Percentiles rank a stretch among this genome's conserved stretches.
phyloP scores from a whole-genome alignment of 2,113 vertebrate species.

The Elanoides forficatus region DNA sequence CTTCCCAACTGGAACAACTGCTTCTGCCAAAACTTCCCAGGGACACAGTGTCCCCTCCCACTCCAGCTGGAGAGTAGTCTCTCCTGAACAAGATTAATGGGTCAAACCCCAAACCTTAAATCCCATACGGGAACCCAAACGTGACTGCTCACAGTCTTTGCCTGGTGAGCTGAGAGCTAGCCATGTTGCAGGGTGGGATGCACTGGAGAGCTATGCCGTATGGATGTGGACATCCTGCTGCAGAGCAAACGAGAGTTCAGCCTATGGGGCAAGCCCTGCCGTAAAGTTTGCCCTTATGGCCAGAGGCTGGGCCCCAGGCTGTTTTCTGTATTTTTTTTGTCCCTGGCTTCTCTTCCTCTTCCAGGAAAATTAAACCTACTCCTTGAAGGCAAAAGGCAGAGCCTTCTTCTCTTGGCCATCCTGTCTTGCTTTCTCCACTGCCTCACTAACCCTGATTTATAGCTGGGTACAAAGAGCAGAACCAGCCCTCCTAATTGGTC shows the following conservation, averaged over 20 bases:
- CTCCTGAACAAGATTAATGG: not conserved
- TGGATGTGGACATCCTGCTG: not conserved
- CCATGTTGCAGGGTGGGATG: not conserved
- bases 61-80: not conserved
- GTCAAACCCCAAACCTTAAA: not conserved
- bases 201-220: fast-evolving
- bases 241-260: not conserved
- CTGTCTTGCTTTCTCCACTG: not conserved
- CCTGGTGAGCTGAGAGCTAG: not conserved
- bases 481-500: not conserved
- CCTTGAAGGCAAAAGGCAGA: not conserved
- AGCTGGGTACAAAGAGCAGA: not conserved
- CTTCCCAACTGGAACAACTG: not conserved
- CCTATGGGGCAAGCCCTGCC: fast-evolving
- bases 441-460: not conserved
- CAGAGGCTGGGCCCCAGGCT: not conserved
- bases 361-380: not conserved
- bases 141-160: not conserved
- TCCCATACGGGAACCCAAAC: not conserved
- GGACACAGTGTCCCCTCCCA: not conserved
- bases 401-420: not conserved
- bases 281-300: not conserved
- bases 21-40: not conserved
- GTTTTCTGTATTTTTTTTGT: not conserved
- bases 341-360: not conserved